Evolutionary conservation across 2,797 vertebrate species (phyloP), one percentile per base, ranked within the genome.

Genomic region (Thripadectes ignobilis): DNA sequence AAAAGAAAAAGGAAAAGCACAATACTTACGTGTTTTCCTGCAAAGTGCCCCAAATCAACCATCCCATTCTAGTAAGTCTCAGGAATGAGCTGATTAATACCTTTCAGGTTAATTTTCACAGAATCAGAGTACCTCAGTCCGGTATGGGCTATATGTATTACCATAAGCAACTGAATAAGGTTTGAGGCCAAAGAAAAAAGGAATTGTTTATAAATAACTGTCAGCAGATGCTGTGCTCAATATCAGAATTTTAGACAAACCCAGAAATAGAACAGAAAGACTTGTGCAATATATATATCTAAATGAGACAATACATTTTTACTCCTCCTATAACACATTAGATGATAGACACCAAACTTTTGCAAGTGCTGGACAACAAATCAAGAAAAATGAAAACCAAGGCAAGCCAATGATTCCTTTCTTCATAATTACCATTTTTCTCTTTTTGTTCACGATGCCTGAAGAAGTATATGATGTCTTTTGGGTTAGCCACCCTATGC

Each of bases 381-480:
- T 57, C 30, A 66, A 43, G 13, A 83, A 10, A 0, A 62, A 78
- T 38, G 18, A 68, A 87, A 81, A 32, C 20, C 49, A 73, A 74
- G 38, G 30, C 22, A 81, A 79, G 59, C 4, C 29, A 68, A 9
- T 7, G 10, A 68, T 36, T 67, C 41, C 26, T 43, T 63, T 46
- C 76, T 67, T 83, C n/a, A 57, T 24, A 81, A 66, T 95, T 95
- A 99, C 99, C 99, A 91, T 98, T 98, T 43, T 97, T 98, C 62
- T 98, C 98, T 94, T 99, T 99, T 81, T 98, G 98, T 75, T 99
- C 99, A 76, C 98, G 98, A 54, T 96, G 98, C 67, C 99, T 98
- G 93, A 99, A 97, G 88, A 99, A 99, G 93, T 99, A 98, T 95
- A 99, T 97, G 57, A 99, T 92, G 92, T 99, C 99, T 97, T 99